Percentiles rank a stretch among this genome's conserved stretches.
These are phyloP conservation scores for Strix aluco DNA, from an alignment of 2,113 vertebrate genomes.

Conservation along the genomic window DNA sequence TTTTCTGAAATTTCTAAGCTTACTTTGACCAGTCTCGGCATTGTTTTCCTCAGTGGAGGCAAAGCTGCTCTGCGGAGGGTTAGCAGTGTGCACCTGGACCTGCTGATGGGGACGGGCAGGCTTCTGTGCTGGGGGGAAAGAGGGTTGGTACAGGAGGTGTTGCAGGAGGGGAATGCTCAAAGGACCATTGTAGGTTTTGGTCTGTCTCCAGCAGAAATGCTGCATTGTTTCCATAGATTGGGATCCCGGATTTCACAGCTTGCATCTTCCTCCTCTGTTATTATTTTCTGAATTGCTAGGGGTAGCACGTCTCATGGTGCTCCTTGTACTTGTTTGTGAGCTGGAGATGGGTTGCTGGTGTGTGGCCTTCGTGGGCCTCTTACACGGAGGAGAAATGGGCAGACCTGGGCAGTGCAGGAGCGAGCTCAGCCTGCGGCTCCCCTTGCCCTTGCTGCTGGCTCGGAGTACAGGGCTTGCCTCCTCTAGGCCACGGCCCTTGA, in stretches of 20 bases:
- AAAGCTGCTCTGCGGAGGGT: not conserved
- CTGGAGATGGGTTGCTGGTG: fast-evolving
- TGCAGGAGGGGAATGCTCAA: not conserved
- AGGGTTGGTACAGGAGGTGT: not conserved
- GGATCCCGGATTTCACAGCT: not conserved
- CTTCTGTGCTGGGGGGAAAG: not conserved
- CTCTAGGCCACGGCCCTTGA: not conserved
- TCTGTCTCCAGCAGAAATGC: not conserved
- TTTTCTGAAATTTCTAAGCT: constrained; percentile 56
- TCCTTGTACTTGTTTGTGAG: not conserved
- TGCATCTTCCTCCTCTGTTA: not conserved
- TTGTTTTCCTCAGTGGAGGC: not conserved
- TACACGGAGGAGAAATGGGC: fast-evolving
- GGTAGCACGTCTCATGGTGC: not conserved
- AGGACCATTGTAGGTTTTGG: not conserved
- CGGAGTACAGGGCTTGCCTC: fast-evolving
- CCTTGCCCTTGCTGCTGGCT: fast-evolving
- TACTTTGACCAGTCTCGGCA: not conserved
- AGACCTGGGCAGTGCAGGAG: not conserved
- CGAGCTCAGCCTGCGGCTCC: not conserved
- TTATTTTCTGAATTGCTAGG: not conserved
- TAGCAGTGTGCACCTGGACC: not conserved
- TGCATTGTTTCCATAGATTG: not conserved
- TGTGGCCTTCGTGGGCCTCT: not conserved
- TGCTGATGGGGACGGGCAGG: fast-evolving